phyloP scores from a whole-genome alignment of 2,888 invertebrate genomes.

The Orthosia gothica region DNA sequence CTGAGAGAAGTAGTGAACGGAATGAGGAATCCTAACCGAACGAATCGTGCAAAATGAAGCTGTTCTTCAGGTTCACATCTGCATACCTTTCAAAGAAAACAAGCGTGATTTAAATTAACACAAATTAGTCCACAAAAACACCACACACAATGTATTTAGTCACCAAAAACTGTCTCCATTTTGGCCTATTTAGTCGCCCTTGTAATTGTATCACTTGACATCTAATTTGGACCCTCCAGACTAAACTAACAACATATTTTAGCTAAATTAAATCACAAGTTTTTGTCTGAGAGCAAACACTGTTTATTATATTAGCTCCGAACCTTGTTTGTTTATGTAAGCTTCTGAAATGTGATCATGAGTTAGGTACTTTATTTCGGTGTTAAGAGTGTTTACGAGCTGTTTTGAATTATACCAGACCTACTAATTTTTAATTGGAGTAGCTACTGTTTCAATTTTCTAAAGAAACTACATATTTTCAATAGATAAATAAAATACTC shows the following conservation, averaged over 20 bases:
- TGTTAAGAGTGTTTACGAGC: not conserved
- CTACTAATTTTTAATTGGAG: not conserved
- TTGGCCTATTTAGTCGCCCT: not conserved
- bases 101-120: no score
- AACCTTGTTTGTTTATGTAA: constrained; percentile 12
- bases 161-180: not conserved
- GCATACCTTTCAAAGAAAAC: no score
- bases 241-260: constrained; percentile 30
- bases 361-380: not conserved
- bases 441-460: not conserved
- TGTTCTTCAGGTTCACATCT: no score
- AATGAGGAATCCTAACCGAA: not conserved
- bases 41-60: no score
- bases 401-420: not conserved
- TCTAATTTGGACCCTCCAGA: constrained; percentile 32
- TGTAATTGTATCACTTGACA: constrained; percentile 39
- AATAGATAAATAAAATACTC: not conserved
- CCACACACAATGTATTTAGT: not conserved
- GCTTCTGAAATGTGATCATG: constrained; percentile 21
- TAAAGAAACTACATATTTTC: not conserved
- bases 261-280: constrained; percentile 39
- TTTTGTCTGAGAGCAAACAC: constrained; percentile 34
- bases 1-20: no score
- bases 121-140: constrained; percentile 2
- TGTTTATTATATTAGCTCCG: constrained; percentile 24